Conservation (phyloP, 2,888 invertebrate species). For the Nebria brevicollis region DNA sequence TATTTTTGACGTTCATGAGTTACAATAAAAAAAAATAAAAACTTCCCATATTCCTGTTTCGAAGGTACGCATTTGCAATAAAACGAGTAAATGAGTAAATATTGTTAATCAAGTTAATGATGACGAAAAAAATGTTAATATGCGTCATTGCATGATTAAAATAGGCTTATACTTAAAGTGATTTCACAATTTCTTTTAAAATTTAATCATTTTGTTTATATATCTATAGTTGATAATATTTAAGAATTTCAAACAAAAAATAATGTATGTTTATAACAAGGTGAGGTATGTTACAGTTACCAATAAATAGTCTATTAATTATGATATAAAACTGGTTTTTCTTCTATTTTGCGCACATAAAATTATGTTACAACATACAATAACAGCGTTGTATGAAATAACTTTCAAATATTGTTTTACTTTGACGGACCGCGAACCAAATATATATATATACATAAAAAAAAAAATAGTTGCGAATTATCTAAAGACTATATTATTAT, state of each 20-base stretch:
- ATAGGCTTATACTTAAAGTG: neutral
- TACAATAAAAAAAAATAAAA: neutral
- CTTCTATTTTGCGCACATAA: neutral
- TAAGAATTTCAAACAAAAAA: neutral
- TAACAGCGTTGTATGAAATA: neutral
- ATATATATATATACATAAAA: neutral
- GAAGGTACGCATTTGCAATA: neutral
- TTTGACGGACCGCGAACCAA: neutral
- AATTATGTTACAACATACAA: neutral
- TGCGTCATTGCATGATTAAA: too few relatives aligned
- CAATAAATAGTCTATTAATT: neutral
- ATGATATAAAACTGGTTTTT: neutral
- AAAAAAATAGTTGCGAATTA: neutral
- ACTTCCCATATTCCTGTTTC: neutral
- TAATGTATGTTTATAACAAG: neutral
- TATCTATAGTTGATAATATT: neutral
- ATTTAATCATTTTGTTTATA: too few relatives aligned
- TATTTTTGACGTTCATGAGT: neutral
- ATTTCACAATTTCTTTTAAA: neutral
- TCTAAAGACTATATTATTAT: neutral
- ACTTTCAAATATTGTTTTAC: conserved; percentile 1
- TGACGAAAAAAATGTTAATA: neutral
- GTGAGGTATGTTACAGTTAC: neutral
- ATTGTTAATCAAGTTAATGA: neutral
- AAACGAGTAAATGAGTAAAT: too few relatives aligned